phyloP scores from a whole-genome alignment of 2,797 vertebrate species.

The Gallirallus australis region DNA sequence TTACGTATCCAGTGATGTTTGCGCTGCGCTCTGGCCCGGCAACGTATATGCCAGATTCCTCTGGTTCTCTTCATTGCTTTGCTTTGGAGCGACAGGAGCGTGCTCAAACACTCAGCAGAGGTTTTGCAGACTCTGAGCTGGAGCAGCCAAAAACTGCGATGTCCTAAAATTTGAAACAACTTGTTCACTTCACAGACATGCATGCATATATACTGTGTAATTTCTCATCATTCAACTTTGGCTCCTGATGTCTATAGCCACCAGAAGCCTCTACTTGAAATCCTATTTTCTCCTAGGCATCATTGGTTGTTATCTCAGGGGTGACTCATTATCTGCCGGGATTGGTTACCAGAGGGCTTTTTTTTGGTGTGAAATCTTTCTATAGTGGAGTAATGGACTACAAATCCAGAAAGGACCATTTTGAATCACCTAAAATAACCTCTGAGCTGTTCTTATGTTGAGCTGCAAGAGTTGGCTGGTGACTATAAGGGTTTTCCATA shows the following conservation, averaged over 20 bases:
- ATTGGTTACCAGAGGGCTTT: constrained; percentile 42
- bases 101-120: not conserved
- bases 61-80: constrained; percentile 13
- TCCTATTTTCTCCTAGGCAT: constrained; percentile 3
- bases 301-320: not conserved
- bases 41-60: not conserved
- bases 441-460: constrained; percentile 24
- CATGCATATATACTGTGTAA: not conserved
- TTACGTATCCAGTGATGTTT: not conserved
- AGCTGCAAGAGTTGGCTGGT: constrained; percentile 11
- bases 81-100: not conserved
- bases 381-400: constrained; percentile 4
- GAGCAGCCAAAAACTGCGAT: not conserved
- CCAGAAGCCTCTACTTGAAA: constrained; percentile 11
- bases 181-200: not conserved
- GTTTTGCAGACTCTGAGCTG: not conserved
- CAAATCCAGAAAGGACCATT: constrained; percentile 38
- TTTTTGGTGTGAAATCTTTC: constrained; percentile 31
- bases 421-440: constrained; percentile 58
- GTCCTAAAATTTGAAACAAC: not conserved
- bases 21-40: not conserved
- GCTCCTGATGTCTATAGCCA: not conserved
- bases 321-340: constrained; percentile 16
- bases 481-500: constrained; percentile 11
- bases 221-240: not conserved